phyloP scores from a whole-genome alignment of 92 coral and sea anemone species.

The Porites evermanni region DNA sequence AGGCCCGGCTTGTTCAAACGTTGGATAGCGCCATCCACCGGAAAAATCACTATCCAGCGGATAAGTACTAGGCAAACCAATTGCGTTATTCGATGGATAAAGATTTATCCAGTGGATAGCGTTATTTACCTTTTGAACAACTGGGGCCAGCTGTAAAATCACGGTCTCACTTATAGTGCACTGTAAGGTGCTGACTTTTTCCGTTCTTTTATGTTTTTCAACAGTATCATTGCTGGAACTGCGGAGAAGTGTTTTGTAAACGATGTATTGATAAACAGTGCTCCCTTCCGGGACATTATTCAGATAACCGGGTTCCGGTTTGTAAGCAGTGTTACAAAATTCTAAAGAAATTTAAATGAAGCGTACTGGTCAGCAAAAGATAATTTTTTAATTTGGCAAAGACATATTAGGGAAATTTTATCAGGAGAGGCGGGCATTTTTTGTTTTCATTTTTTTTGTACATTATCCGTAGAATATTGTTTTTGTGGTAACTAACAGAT shows the following conservation, averaged over 20 bases:
- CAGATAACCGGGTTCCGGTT: conserved; percentile 99
- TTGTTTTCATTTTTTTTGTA: conserved; percentile 1
- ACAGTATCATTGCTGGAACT: conserved; percentile 99
- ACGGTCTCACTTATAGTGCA: neutral
- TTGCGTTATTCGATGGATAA: no score
- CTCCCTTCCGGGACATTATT: conserved; percentile 95
- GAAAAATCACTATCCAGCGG: no score
- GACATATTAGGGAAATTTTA: neutral
- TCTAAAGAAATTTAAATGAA: conserved; percentile 42
- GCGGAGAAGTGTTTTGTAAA: conserved; percentile 97
- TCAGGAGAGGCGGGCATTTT: neutral
- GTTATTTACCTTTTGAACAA: no score
- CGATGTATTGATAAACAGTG: conserved; percentile 93
- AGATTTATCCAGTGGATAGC: no score
- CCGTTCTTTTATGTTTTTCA: neutral
- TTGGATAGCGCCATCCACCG: no score
- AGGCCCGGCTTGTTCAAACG: no score
- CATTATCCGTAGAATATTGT: conserved; percentile 8
- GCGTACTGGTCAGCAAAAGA: neutral
- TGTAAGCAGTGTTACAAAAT: conserved; percentile 87
- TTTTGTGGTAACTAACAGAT: conserved; percentile 2
- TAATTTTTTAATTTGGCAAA: neutral
- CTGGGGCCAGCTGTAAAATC: neutral
- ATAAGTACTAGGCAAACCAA: no score
- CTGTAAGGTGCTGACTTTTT: neutral